Evolutionary conservation across 2,797 vertebrate genomes (phyloP), one percentile per base, ranked within the genome.

Genomic region (Capromys pilorides): DNA sequence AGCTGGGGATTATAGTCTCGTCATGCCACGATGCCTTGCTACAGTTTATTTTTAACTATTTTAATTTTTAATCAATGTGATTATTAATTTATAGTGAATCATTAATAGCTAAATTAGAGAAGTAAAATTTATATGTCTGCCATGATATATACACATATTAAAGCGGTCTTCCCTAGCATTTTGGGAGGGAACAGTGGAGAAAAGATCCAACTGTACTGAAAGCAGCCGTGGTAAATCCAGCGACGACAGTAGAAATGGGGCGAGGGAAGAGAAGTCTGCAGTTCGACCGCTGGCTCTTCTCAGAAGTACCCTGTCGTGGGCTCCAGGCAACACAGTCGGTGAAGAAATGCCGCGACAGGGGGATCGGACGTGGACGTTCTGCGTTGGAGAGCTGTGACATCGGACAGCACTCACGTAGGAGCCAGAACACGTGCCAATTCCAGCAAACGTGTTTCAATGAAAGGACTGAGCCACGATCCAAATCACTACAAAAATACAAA

Each of bases 401-500:
- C 45, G 86, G 64, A n/a, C 21, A 93, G 5, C 4, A 7, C 57
- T 69, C 88, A 69, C 5, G 71, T 28, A 57, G 0, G 51, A 36
- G 84, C 57, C 12, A 78, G 39, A 51, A 86, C 69, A 85, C 18
- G 33, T 82, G 73, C 28, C 88, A 88, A 93, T 62, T 8, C 45
- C 88, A 85, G 39, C 4, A 93, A 24, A 31, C 41, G 41, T 36
- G 1, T 67, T 95, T 91, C 51, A 90, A 67, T 75, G 54, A 3
- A 89, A 13, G 51, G n/a, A 31, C 5, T 18, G 62, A 90, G 91
- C 73, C 19, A 21, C 59, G 71, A 81, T 69, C 18, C 91, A 61
- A 83, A 84, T 71, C 49, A 51, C 80, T 64, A 57, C 19, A 75
- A 18, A 92, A 95, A 87, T 82, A 92, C 75, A 90, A 88, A 26